These are phyloP conservation scores for Portevinia maculata DNA, from an alignment of 2,888 invertebrate genomes.

Conservation along the genomic window DNA sequence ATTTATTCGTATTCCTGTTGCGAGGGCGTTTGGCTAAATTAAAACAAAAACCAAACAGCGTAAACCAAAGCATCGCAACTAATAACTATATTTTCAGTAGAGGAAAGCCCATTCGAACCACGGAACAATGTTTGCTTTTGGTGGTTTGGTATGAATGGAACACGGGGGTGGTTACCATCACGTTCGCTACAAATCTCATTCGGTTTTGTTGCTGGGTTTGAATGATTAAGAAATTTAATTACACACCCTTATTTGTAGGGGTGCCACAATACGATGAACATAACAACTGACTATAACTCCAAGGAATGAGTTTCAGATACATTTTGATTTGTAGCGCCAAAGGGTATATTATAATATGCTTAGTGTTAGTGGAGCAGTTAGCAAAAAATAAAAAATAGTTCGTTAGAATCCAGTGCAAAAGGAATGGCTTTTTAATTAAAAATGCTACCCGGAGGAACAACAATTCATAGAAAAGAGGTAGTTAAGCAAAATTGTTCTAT, in stretches of 20 bases:
- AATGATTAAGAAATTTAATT: constrained; percentile 70
- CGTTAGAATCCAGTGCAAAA: no score
- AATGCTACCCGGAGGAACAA: constrained; percentile 13
- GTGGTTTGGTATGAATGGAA: neutral
- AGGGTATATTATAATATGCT: constrained; percentile 32
- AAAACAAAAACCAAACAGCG: constrained; percentile 42
- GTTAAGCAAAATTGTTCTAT: no score
- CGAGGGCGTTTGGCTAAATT: constrained; percentile 5
- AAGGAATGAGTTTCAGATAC: constrained; percentile 28
- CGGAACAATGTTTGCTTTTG: constrained; percentile 21
- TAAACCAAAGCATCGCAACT: constrained; percentile 32
- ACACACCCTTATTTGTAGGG: constrained; percentile 22
- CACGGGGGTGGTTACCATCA: constrained; percentile 1
- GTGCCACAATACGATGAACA: constrained; percentile 1
- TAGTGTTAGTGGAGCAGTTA: constrained; percentile 9
- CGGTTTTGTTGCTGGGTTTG: constrained; percentile 38
- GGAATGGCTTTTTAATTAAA: constrained; percentile 28
- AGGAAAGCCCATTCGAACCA: neutral
- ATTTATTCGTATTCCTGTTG: neutral
- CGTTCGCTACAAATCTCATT: constrained; percentile 40
- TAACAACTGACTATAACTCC: neutral
- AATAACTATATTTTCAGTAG: constrained; percentile 53
- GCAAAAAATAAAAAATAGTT: neutral
- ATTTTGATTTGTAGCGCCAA: constrained; percentile 21
- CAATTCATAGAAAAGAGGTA: neutral